Percentiles rank a stretch among this genome's conserved stretches.
Evolutionary conservation across 2,888 invertebrate genomes (phyloP).

Genomic region (Volucella bombylans): DNA sequence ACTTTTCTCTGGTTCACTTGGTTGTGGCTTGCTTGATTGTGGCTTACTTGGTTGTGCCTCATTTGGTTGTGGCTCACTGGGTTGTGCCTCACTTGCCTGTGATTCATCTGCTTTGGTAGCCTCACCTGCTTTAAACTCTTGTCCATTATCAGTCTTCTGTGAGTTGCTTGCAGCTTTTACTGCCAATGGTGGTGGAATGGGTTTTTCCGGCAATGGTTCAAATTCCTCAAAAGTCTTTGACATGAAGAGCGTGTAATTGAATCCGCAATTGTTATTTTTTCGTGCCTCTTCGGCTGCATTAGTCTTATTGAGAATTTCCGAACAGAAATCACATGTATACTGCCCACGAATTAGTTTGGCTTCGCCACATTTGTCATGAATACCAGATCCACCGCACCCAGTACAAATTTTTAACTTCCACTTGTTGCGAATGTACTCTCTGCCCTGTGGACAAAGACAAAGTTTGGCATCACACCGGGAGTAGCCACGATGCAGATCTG

Average conservation of each 20-base stretch:
- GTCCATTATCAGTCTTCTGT: neutral
- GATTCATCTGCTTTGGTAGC: no score
- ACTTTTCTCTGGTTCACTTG: no score
- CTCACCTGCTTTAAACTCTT: neutral
- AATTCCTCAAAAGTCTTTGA: conserved; percentile 46
- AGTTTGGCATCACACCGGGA: conserved; percentile 84
- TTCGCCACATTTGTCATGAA: conserved; percentile 50
- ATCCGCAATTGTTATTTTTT: conserved; percentile 9
- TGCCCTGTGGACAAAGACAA: conserved; percentile 87
- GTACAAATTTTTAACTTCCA: conserved; percentile 58
- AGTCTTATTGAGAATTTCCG: conserved; percentile 27
- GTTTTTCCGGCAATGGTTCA: neutral
- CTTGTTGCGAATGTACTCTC: conserved; percentile 79
- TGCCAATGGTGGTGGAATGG: neutral
- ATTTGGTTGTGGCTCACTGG: no score
- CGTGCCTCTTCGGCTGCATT: conserved; percentile 4
- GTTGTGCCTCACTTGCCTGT: no score
- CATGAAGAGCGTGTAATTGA: conserved; percentile 56
- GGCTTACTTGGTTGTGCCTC: no score
- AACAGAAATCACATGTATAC: conserved; percentile 52
- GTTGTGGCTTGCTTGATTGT: no score
- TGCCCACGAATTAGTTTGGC: conserved; percentile 25
- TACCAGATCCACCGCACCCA: conserved; percentile 52
- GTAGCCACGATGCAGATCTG: conserved; percentile 86
- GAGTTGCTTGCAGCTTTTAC: neutral